Evolutionary conservation across 2,797 vertebrate species (phyloP), one percentile per base, ranked within the genome.

Genomic region (Synanceia verrucosa): DNA sequence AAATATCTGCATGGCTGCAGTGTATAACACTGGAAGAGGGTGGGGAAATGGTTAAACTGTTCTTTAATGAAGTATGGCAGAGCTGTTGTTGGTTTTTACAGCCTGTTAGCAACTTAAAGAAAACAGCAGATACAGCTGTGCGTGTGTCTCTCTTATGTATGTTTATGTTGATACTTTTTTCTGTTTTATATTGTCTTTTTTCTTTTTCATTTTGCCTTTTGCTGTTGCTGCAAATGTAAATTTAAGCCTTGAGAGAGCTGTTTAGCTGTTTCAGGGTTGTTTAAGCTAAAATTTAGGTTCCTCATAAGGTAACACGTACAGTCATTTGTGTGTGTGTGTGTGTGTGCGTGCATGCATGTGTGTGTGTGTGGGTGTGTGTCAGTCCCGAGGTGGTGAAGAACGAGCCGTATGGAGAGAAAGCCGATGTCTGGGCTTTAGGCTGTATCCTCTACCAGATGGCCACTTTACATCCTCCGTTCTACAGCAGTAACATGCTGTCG

Each of bases 381-480:
- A 96, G 96, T 82, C 96, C 96, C 41, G 96, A 97, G 93, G 93
- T 95, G 52, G 95, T 97, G 80, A 97, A 97, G 86, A 96, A 91
- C 5, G 96, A 98, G 84, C 95, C 90, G 0, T 96, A 96, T 1
- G 97, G 96, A 14, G 96, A 98, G 83, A 98, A 97, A 82, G 96
- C 95, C 3, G 97, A 98, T 21, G 90, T 97, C 55, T 98, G 97
- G 97, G 96, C 96, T 36, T 86, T 94, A 21, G 96, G 96, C 83
- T 98, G 96, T 70, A 89, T 98, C 81, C 93, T 98, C 24, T 97
- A 97, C 86, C 96, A 97, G 93, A 96, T 96, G 96, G 93, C 93
- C 16, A 92, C 94, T 11, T 93, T 99, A 78, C 92, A 85, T 8
- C 95, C 96, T 48, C 95, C 96, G 0, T 97, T 99, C 93, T 94